Evolutionary conservation across 2,797 vertebrate genomes (phyloP), one percentile per base, ranked within the genome.

Genomic region (Paguma larvata): DNA sequence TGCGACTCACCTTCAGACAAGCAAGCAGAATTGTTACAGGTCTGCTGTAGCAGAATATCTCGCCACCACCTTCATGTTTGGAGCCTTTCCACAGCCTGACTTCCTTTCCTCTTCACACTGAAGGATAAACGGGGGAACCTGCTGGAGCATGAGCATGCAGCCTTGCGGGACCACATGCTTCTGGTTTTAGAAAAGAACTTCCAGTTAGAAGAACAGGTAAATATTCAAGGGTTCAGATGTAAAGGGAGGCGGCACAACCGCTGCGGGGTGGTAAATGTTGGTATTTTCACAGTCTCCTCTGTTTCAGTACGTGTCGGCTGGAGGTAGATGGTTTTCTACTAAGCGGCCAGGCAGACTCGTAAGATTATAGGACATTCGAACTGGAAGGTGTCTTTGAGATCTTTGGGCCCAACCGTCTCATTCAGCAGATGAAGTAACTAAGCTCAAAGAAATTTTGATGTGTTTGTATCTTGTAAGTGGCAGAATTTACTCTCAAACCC

Each of bases 161-260:
- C 99, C 75, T 97, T 99, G 91, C 99, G 97, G 91, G 99, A 99
- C 79, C 99, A 99, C 97, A 99, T 99, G 98, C 98, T 99, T 84
- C 99, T 99, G 91, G 99, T 99, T 95, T 98, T 99, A 98, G 99
- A 99, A 96, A 99, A 99, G 98, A 99, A 99, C 95, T 97, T 98
- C 79, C 98, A 77, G 46, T 25, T 99, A 95, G 99, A 99, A 96
- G 98, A 99, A 96, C 99, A 99, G 99, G 99, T 99, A 98, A 97
- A 88, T 5, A 48, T 15, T 63, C 46, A 51, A 46, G 79, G 65
- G 1, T 65, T 75, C n/a, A 51, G 0, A 9, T 41, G 2, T 32
- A 41, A 32, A 25, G 44, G 16, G 51, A 51, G 25, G 23, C 19
- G 14, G 10, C 13, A 32, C 63, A n/a, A 32, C 38, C 16, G 6